Evolutionary conservation across 2,797 vertebrate genomes (phyloP).

Genomic region (Jordanella pulchra): DNA sequence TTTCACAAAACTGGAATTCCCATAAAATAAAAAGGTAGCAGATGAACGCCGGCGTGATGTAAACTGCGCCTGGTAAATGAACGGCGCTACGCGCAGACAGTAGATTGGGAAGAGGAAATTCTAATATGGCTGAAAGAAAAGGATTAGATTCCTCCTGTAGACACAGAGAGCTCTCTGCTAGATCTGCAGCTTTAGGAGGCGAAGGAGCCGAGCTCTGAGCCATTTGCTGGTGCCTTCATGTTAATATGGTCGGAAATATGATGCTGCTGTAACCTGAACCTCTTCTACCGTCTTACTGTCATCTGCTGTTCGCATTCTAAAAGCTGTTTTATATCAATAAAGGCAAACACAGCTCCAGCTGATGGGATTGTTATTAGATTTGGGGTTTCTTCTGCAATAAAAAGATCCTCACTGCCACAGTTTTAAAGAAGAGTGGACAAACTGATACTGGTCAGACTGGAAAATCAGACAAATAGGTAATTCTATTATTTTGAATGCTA

Average conservation of each 20-base stretch:
- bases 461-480: neutral
- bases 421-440: neutral
- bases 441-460: neutral
- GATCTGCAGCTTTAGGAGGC: neutral
- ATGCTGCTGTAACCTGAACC: neutral
- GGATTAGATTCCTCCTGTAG: neutral
- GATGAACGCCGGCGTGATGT: neutral
- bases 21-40: neutral
- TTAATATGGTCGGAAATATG: neutral
- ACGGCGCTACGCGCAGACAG: neutral
- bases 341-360: neutral
- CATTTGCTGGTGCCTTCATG: conserved; percentile 9
- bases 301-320: conserved; percentile 4
- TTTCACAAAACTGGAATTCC: neutral
- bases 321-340: neutral
- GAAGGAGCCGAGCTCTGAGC: neutral
- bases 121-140: neutral
- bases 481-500: neutral
- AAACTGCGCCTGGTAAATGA: neutral
- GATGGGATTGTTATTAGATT: neutral
- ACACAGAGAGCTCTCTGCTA: neutral
- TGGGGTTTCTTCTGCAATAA: neutral
- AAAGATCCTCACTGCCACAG: neutral
- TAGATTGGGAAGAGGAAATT: neutral
- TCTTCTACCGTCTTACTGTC: neutral